Evolutionary conservation across 2,113 vertebrate genomes (phyloP).

Genomic region (Pterocles burchelli): DNA sequence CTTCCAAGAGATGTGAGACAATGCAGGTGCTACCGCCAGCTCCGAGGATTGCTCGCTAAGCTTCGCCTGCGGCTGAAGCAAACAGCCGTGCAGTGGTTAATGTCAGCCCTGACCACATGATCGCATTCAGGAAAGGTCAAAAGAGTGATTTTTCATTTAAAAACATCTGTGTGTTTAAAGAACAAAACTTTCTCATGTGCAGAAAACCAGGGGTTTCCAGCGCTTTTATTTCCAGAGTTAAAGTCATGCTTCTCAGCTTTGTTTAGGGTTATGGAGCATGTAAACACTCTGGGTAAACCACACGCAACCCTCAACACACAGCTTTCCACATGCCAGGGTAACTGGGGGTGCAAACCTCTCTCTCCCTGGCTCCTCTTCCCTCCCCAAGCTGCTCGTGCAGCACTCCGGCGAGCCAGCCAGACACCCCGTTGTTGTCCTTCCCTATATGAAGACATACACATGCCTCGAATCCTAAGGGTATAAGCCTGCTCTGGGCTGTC

Average conservation of each 20-base stretch:
- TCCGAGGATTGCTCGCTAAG: neutral
- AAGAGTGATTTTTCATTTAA: conserved; percentile 77
- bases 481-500: conserved; percentile 3
- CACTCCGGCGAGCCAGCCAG: neutral
- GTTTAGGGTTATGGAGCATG: neutral
- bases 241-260: conserved; percentile 6
- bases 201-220: conserved; percentile 62
- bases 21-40: neutral
- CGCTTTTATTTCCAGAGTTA: conserved; percentile 36
- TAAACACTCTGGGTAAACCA: neutral
- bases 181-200: conserved; percentile 77
- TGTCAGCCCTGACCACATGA: conserved; percentile 59
- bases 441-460: conserved; percentile 12
- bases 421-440: neutral
- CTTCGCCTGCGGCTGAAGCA: neutral
- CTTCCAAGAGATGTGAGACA: neutral
- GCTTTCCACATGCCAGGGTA: neutral
- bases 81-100: conserved; percentile 56
- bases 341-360: neutral
- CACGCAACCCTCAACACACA: neutral
- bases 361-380: neutral
- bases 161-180: conserved; percentile 73
- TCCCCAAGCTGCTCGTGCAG: neutral
- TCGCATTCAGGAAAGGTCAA: conserved; percentile 73
- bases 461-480: conserved; percentile 38